Conservation (phyloP, 64 coral and sea anemone species). For the Pachyseris speciosa region DNA sequence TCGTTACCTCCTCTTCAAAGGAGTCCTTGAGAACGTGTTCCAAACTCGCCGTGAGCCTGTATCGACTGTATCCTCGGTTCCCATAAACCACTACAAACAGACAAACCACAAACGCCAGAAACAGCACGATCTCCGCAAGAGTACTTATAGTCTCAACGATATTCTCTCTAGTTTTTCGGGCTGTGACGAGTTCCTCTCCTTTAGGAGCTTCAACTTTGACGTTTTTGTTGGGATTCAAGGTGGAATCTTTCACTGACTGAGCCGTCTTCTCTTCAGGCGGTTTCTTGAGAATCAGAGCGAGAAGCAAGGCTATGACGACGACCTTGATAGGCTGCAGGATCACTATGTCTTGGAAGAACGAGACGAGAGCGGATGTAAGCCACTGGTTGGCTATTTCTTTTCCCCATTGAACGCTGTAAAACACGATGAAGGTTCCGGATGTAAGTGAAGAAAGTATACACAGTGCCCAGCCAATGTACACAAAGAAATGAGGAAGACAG, state of each 20-base stretch:
- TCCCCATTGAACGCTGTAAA: constrained; percentile 90
- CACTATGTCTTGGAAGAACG: constrained; percentile 82
- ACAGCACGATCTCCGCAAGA: constrained; percentile 71
- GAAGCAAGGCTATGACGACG: constrained; percentile 56
- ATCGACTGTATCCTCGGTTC: constrained; percentile 79
- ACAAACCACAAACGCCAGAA: constrained; percentile 70
- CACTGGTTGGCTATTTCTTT: constrained; percentile 83
- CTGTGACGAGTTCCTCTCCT: constrained; percentile 66
- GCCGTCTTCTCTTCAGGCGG: constrained; percentile 81
- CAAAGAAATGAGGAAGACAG: constrained; percentile 85
- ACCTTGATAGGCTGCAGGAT: constrained; percentile 90
- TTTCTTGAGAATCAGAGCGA: constrained; percentile 86
- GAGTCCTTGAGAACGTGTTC: constrained; percentile 65
- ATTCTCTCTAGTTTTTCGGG: constrained; percentile 53
- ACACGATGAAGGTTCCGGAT: constrained; percentile 67
- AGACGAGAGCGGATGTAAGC: constrained; percentile 82
- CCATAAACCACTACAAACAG: constrained; percentile 81
- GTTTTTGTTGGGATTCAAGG: constrained; percentile 64
- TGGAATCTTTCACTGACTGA: constrained; percentile 25
- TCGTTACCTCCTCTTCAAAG: constrained; percentile 75
- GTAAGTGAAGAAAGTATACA: constrained; percentile 62
- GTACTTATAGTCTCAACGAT: constrained; percentile 61
- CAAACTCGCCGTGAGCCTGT: constrained; percentile 74
- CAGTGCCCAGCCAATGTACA: constrained; percentile 80
- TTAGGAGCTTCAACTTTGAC: constrained; percentile 58